These are phyloP conservation scores for Tragelaphus buxtoni DNA, from an alignment of 2,113 vertebrate species.

Conservation along the genomic window DNA sequence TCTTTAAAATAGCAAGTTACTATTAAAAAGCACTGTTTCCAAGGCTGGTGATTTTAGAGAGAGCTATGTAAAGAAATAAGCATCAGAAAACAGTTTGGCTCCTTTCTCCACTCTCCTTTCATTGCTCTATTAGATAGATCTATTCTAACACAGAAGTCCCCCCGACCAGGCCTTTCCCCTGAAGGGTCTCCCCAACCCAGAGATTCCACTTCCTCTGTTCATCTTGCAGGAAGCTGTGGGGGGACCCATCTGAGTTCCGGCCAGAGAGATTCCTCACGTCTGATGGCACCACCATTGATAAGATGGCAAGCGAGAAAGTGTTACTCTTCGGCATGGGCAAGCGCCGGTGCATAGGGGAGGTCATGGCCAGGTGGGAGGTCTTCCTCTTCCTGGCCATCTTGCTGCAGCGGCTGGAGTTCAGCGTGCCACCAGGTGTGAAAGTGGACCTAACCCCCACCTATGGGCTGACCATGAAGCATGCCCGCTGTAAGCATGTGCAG, in stretches of 20 bases:
- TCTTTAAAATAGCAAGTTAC: neutral
- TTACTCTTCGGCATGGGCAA: constrained; percentile 86
- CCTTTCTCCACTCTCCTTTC: neutral
- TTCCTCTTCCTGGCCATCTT: constrained; percentile 88
- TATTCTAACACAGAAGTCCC: neutral
- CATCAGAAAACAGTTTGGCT: neutral
- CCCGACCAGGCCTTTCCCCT: neutral
- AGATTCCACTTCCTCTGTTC: neutral
- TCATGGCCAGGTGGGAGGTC: constrained; percentile 83
- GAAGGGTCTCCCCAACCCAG: neutral
- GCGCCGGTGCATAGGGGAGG: constrained; percentile 87
- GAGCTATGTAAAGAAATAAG: neutral
- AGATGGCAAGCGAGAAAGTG: constrained; percentile 81
- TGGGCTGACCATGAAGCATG: constrained; percentile 88
- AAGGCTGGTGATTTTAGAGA: neutral
- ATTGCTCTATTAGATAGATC: neutral
- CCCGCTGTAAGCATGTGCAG: constrained; percentile 75
- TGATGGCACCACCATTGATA: constrained; percentile 79
- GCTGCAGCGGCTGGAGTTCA: constrained; percentile 84
- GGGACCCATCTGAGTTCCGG: constrained; percentile 82
- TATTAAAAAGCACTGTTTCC: neutral
- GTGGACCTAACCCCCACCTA: constrained; percentile 86
- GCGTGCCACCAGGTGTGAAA: constrained; percentile 69
- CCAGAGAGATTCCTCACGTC: constrained; percentile 85
- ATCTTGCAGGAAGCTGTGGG: constrained; percentile 82